Percentiles rank a stretch among this genome's conserved stretches.
These are phyloP conservation scores for Tiliacea aurago DNA, from an alignment of 2,888 invertebrate genomes.

Conservation along the genomic window DNA sequence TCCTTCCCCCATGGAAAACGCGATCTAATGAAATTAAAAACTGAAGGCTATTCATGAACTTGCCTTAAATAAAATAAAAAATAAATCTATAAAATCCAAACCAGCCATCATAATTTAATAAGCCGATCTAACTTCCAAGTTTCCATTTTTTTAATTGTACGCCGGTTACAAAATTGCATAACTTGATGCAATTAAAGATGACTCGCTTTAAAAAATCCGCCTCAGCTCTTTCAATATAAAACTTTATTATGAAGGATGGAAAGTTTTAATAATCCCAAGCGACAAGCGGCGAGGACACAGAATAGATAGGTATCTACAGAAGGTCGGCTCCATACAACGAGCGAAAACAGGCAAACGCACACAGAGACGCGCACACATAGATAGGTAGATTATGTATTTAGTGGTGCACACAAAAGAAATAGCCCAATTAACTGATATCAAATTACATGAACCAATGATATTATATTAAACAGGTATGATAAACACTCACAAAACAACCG, in stretches of 20 bases:
- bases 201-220: constrained; percentile 69
- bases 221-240: constrained; percentile 76
- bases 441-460: background rate
- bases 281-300: constrained; percentile 70
- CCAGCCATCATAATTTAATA: constrained; percentile 40
- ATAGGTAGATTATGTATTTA: background rate
- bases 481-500: too few relatives aligned
- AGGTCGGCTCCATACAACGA: background rate
- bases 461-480: too few relatives aligned
- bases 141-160: constrained; percentile 51
- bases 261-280: constrained; percentile 83
- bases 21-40: background rate
- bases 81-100: constrained; percentile 6
- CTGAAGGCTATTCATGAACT: background rate
- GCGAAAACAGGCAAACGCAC: background rate
- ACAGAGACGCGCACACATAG: background rate
- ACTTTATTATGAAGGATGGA: constrained; percentile 77
- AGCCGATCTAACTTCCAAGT: constrained; percentile 45
- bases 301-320: constrained; percentile 19
- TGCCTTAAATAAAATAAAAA: constrained; percentile 6
- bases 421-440: background rate
- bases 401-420: background rate
- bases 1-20: background rate
- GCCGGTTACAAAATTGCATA: constrained; percentile 70
- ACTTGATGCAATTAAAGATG: constrained; percentile 75